Base-by-base conservation (phyloP, 1,140 invertebrate species). In the Diplogasteroides magnus region DNA sequence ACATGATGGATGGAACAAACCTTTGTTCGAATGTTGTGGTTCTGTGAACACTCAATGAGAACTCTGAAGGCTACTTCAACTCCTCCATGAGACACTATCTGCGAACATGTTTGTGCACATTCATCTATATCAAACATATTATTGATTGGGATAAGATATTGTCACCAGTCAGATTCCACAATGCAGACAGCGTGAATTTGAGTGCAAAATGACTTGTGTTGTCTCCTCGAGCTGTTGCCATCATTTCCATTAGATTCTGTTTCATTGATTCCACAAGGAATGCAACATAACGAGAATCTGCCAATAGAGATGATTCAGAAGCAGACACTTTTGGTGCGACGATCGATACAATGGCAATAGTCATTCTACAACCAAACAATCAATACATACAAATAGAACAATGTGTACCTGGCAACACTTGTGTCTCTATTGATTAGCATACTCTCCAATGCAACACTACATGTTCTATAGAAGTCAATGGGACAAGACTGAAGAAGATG, bases 301-400 rank as follows among this genome's bases (percentile, higher is more conserved):
- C 90, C 1, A 91, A 84, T 80, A 87, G 85, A 1, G 89, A 89
- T 1, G 90, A 91, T 83, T 91, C 89, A 23, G 86, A 83, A 0
- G 90, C 90, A 6, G 90, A 89, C 71, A 91, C 90, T 84, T 90
- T 86, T 6, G 86, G 85, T 65, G 86, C 85, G 2, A 89, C 80
- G 70, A 91, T 91, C 64, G 90, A 90, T 78, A 90, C 90, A 72
- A 91, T 91, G 1, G 90, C 90, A 19, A 91, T 90, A 56, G 89
- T 89, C 90, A 91, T 91, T 63, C 90, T 85, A 78, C 61, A 68
- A 73, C 15, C 25, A 75, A 76, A 77, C 74, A 78, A 71, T 84
- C 80, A 74, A 0, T 23, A 67, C 27, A 19, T 28, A 61, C 26
- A 29, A 29, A 58, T 14, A 27, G 48, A 56, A 65, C n/a, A 11